A percentile compares a stretch with the other conserved stretches of the same genome.
Evolutionary conservation across 2,797 vertebrate species (phyloP).

Genomic region (Coilia nasus): DNA sequence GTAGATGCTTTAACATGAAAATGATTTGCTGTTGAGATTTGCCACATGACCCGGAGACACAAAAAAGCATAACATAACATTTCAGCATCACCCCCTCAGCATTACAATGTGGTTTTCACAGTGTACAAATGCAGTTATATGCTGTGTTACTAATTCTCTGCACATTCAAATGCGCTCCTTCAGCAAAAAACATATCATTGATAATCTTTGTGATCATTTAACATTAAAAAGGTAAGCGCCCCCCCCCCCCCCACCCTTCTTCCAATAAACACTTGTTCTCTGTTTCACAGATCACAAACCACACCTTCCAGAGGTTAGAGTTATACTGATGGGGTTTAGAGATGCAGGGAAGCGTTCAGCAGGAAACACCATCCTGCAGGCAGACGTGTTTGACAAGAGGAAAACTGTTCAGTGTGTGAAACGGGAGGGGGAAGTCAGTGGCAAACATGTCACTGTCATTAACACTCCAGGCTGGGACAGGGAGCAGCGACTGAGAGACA

Average conservation of each 20-base stretch:
- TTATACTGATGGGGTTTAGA: not conserved
- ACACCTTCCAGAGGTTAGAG: not conserved
- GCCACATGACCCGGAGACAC: too few species aligned
- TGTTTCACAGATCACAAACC: not conserved
- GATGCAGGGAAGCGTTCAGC: conserved; percentile 6
- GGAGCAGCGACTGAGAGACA: not conserved
- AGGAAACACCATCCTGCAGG: not conserved
- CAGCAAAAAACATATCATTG: too few species aligned
- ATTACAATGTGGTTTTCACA: too few species aligned
- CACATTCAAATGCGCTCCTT: too few species aligned
- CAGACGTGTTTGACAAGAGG: not conserved
- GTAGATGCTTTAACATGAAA: too few species aligned
- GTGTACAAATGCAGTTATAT: too few species aligned
- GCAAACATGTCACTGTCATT: conserved; percentile 10
- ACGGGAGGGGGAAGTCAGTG: not conserved
- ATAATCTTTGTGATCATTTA: too few species aligned
- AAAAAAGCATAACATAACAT: too few species aligned
- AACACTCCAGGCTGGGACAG: not conserved
- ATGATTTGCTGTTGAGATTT: too few species aligned
- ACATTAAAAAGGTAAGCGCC: not conserved
- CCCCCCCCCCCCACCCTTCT: not conserved
- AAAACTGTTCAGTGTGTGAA: conserved; percentile 8
- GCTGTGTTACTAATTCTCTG: too few species aligned
- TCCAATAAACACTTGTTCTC: not conserved
- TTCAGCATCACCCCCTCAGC: too few species aligned